Percentiles rank a stretch among this genome's conserved stretches.
These are phyloP conservation scores for Temnothorax curvispinosus DNA, from an alignment of 1,140 invertebrate species.

Conservation along the genomic window DNA sequence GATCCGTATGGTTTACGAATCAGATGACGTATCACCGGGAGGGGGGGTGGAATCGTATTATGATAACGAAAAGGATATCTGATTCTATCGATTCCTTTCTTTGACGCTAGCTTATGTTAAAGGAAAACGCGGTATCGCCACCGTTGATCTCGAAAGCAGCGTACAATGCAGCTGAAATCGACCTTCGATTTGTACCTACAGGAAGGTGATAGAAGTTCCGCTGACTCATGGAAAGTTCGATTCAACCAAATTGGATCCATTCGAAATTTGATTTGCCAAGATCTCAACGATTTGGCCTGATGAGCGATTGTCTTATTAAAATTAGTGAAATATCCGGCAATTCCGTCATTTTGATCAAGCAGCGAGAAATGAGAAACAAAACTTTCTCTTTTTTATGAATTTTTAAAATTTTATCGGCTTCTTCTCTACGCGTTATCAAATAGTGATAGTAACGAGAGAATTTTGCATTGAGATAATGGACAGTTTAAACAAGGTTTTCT, in stretches of 20 bases:
- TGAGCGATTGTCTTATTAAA: constrained; percentile 46
- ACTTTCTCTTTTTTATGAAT: neutral
- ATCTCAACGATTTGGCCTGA: constrained; percentile 17
- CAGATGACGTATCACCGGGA: neutral
- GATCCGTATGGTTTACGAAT: constrained; percentile 28
- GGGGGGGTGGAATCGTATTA: neutral
- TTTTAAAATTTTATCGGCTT: neutral
- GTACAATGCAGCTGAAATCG: constrained; percentile 45
- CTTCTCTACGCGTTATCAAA: neutral
- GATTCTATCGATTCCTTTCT: constrained; percentile 30
- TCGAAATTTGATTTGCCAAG: constrained; percentile 32
- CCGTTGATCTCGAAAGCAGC: constrained; percentile 39
- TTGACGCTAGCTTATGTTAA: constrained; percentile 21
- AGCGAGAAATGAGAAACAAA: neutral
- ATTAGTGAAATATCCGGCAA: constrained; percentile 23
- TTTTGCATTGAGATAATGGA: neutral
- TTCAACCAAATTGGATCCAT: constrained; percentile 4
- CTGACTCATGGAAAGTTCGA: constrained; percentile 28
- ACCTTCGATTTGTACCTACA: constrained; percentile 37
- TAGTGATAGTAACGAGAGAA: neutral
- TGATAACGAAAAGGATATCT: constrained; percentile 21
- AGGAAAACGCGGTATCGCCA: constrained; percentile 4
- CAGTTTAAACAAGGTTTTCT: neutral
- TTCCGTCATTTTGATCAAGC: neutral
- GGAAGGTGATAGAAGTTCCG: constrained; percentile 20